phyloP scores from a whole-genome alignment of 2,113 vertebrate species.

The Phaethornis superciliosus region DNA sequence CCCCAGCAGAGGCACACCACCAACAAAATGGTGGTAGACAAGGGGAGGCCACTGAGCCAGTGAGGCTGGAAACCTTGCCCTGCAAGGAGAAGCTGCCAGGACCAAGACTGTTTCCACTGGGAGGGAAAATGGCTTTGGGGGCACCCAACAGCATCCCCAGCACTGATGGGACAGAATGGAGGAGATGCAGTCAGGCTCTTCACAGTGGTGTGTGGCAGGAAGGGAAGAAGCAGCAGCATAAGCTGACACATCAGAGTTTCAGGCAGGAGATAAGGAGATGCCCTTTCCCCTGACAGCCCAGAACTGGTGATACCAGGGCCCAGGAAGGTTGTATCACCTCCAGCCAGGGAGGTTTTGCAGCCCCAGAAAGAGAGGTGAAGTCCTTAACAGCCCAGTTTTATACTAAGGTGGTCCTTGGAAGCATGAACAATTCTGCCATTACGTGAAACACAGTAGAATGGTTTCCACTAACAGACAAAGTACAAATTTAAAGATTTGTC shows the following conservation, averaged over 20 bases:
- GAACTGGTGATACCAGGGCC: fast-evolving
- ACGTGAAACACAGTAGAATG: neutral
- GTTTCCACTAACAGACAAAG: neutral
- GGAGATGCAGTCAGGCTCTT: neutral
- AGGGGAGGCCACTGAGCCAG: neutral
- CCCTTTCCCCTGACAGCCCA: fast-evolving
- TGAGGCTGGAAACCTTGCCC: neutral
- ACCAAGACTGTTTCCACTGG: fast-evolving
- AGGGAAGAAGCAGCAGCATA: neutral
- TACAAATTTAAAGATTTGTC: neutral
- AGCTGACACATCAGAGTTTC: neutral
- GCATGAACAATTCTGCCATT: neutral
- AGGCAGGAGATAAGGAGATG: neutral
- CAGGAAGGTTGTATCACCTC: neutral
- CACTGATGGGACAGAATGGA: fast-evolving
- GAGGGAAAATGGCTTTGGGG: neutral
- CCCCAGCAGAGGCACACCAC: neutral
- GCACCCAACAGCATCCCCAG: neutral
- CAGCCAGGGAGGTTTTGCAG: neutral
- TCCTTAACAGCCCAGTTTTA: neutral
- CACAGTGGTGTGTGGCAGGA: neutral
- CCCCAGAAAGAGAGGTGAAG: neutral
- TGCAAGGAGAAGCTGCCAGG: fast-evolving
- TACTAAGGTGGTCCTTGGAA: fast-evolving
- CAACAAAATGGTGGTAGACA: neutral